Percentiles rank a stretch among this genome's conserved stretches.
Evolutionary conservation across 2,113 vertebrate species (phyloP).

Genomic region (Ailurus styani): DNA sequence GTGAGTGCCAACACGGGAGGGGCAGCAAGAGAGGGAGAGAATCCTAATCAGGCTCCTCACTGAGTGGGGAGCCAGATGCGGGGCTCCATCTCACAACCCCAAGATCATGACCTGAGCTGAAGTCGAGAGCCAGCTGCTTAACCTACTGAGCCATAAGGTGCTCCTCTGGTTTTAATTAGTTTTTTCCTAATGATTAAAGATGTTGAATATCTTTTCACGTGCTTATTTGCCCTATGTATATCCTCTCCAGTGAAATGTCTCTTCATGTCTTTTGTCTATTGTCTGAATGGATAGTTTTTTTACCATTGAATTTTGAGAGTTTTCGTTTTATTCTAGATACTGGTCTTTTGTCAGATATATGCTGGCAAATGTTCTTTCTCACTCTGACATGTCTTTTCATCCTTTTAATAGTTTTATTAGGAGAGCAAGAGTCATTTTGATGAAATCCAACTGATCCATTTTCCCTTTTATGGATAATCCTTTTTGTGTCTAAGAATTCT

Average conservation of each 20-base stretch:
- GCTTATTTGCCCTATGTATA: not conserved
- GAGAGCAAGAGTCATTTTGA: not conserved
- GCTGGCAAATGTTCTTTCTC: not conserved
- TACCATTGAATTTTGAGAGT: not conserved
- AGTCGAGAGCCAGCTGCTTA: not conserved
- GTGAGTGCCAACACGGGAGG: not conserved
- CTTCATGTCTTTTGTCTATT: not conserved
- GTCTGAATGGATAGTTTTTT: not conserved
- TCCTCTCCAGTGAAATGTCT: not conserved
- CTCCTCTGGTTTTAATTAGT: not conserved
- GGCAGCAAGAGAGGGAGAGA: not conserved
- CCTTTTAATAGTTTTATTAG: not conserved
- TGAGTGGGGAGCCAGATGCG: not conserved
- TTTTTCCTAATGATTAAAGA: not conserved
- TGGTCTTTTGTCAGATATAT: not conserved
- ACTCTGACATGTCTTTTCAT: not conserved
- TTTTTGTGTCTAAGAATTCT: not conserved
- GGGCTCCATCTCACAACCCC: not conserved
- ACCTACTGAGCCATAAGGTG: not conserved
- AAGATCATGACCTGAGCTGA: not conserved
- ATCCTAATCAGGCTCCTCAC: not conserved
- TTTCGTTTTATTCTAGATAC: not conserved
- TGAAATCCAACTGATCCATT: not conserved
- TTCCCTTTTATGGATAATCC: not conserved
- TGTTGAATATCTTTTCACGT: not conserved